Percentiles rank a stretch among this genome's conserved stretches.
Evolutionary conservation across 2,113 vertebrate species (phyloP).

Genomic region (Eurystomus gularis): DNA sequence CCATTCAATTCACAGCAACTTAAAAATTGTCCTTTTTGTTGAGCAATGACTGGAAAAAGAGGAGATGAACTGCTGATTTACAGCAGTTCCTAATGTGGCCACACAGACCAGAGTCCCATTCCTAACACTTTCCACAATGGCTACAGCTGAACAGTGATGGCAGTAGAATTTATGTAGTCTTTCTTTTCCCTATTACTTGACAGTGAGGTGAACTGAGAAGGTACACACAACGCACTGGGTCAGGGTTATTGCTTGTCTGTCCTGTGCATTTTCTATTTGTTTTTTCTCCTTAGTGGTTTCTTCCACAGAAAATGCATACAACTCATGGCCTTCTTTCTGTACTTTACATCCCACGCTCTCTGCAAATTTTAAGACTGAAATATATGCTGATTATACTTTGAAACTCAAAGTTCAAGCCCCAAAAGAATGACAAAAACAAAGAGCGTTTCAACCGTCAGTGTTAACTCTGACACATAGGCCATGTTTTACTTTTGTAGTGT

Average conservation of each 20-base stretch:
- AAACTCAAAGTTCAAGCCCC: background rate
- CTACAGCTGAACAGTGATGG: background rate
- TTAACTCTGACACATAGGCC: background rate
- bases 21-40: background rate
- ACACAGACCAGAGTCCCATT: background rate
- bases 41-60: background rate
- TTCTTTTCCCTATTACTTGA: rapidly evolving
- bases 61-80: background rate
- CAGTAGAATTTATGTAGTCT: background rate
- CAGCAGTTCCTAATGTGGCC: background rate
- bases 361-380: background rate
- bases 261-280: background rate
- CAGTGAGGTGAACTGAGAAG: background rate
- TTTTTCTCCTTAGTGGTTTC: background rate
- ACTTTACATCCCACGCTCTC: background rate
- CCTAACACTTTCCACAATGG: rapidly evolving
- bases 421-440: background rate
- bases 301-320: background rate
- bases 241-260: background rate
- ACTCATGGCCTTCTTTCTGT: background rate
- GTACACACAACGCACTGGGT: background rate
- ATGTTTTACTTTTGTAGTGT: background rate
- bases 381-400: background rate
- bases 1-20: background rate
- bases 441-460: background rate